These are phyloP conservation scores for Oreochromis niloticus DNA, from an alignment of 2,113 vertebrate species.

Conservation along the genomic window DNA sequence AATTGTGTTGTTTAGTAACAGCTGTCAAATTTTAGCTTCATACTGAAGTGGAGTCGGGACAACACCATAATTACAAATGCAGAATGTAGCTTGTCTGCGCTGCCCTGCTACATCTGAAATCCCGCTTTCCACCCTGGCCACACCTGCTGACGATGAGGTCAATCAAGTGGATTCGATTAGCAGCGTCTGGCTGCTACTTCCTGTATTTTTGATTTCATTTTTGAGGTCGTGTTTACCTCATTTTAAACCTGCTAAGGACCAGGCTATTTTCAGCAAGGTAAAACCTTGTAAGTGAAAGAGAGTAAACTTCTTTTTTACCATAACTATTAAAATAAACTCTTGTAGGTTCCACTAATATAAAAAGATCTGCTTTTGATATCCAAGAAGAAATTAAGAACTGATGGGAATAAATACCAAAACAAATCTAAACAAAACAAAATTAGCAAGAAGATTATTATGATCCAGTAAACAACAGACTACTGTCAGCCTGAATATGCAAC, in stretches of 20 bases:
- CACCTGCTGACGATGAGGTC: background rate
- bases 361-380: background rate
- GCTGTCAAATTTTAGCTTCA: background rate
- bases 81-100: background rate
- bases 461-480: background rate
- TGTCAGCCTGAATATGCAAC: background rate
- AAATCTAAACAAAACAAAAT: background rate
- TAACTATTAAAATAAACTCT: background rate
- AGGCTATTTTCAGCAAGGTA: background rate
- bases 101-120: background rate
- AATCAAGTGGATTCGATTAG: background rate
- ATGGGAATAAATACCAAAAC: background rate
- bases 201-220: background rate
- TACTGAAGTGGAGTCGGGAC: fast-evolving
- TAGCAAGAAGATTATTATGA: background rate
- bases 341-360: background rate
- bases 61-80: background rate
- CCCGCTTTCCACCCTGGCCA: background rate
- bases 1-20: background rate
- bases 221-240: background rate
- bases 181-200: background rate
- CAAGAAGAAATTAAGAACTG: background rate
- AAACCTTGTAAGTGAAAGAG: background rate
- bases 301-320: too few relatives aligned
- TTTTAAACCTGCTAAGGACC: background rate